Evolutionary conservation across 35 echinoderm and acorn worm genomes (phyloP).

Genomic region (Apostichopus californicus): DNA sequence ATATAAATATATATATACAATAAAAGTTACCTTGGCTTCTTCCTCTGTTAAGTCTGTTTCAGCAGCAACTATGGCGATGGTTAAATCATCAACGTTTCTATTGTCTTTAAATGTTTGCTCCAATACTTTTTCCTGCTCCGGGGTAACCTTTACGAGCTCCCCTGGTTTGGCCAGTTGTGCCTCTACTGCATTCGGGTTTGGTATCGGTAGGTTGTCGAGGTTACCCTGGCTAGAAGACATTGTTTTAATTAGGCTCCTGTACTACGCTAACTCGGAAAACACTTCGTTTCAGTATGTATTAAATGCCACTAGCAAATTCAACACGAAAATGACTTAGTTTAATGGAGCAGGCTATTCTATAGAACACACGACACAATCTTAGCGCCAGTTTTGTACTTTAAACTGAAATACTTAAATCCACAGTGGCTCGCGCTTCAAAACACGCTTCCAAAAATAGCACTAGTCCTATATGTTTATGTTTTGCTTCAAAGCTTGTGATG

Average conservation of each 20-base stretch:
- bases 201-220: not conserved
- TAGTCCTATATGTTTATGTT: not conserved
- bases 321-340: no score
- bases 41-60: conserved; percentile 42
- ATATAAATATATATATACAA: no score
- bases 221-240: conserved; percentile 3
- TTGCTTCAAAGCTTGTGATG: not conserved
- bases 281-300: no score
- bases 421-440: not conserved
- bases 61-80: conserved; percentile 39
- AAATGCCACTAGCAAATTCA: no score
- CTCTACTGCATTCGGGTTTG: conserved; percentile 32
- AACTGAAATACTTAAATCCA: not conserved
- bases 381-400: not conserved
- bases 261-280: no score
- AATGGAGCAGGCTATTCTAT: no score
- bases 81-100: conserved; percentile 55
- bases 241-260: not conserved
- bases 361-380: no score
- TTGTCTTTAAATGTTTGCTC: conserved; percentile 52
- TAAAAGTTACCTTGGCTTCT: conserved; percentile 12
- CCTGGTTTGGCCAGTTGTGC: conserved; percentile 43
- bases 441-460: not conserved
- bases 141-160: conserved; percentile 24
- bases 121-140: conserved; percentile 49